phyloP scores from a whole-genome alignment of 1,140 invertebrate genomes.

The Lysiphlebus fabarum region DNA sequence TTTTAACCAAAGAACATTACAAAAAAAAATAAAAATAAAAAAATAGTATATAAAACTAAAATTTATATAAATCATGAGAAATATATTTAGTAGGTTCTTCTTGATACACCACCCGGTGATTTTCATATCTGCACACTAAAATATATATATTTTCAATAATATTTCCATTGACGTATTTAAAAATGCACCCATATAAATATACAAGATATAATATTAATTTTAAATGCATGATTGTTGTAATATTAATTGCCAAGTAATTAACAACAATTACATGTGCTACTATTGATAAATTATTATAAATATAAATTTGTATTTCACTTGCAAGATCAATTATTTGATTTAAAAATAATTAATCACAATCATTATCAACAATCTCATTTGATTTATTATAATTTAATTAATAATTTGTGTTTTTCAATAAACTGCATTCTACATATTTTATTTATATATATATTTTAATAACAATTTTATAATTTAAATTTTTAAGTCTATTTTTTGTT shows the following conservation, averaged over 20 bases:
- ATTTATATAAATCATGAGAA: too few relatives aligned
- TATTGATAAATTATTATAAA: slow-evolving; percentile 5
- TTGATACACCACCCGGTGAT: not conserved
- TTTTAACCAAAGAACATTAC: not conserved
- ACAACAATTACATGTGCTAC: slow-evolving; percentile 28
- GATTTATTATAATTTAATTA: not conserved
- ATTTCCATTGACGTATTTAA: too few relatives aligned
- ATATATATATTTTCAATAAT: too few relatives aligned
- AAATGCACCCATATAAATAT: too few relatives aligned
- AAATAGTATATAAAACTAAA: not conserved
- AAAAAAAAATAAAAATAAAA: not conserved
- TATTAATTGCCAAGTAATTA: slow-evolving; percentile 28
- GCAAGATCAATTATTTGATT: slow-evolving; percentile 13
- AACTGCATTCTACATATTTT: too few relatives aligned
- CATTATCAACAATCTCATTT: slow-evolving; percentile 18
- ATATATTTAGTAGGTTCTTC: too few relatives aligned
- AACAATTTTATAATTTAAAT: too few relatives aligned
- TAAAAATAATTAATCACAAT: too few relatives aligned
- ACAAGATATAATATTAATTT: too few relatives aligned
- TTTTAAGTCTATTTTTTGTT: too few relatives aligned
- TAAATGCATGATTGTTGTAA: slow-evolving; percentile 6
- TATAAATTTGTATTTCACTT: not conserved
- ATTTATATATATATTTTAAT: too few relatives aligned
- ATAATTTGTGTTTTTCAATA: too few relatives aligned
- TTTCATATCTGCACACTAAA: slow-evolving; percentile 1